These are phyloP conservation scores for Aporophyla lueneburgensis DNA, from an alignment of 2,888 invertebrate genomes.

Conservation along the genomic window DNA sequence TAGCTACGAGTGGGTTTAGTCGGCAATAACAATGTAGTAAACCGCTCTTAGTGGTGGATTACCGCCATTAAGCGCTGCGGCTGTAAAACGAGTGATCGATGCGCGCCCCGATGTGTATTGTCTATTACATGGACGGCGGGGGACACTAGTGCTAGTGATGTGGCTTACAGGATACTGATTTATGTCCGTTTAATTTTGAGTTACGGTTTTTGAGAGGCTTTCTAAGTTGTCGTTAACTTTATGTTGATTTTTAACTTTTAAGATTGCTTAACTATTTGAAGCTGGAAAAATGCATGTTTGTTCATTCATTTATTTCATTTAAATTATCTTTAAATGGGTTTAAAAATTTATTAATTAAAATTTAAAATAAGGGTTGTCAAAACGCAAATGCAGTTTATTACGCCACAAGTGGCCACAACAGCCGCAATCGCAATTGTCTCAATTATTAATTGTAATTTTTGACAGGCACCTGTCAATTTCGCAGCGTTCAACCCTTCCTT, in stretches of 20 bases:
- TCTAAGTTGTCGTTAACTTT: not conserved
- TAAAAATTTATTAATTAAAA: conserved; percentile 29
- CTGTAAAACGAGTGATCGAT: conserved; percentile 88
- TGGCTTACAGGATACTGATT: conserved; percentile 48
- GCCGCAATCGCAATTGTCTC: conserved; percentile 83
- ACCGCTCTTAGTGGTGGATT: conserved; percentile 86
- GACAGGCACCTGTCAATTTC: conserved; percentile 91
- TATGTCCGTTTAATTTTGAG: conserved; percentile 42
- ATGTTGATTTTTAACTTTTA: not conserved
- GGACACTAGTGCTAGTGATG: conserved; percentile 72
- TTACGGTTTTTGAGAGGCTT: not conserved
- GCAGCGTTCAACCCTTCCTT: conserved; percentile 88
- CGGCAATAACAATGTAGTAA: conserved; percentile 83
- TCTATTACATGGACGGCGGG: conserved; percentile 76
- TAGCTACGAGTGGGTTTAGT: conserved; percentile 73
- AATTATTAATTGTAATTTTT: conserved; percentile 91
- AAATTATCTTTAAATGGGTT: not conserved
- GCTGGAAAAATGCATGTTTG: not conserved
- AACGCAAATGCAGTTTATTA: conserved; percentile 52
- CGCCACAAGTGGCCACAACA: conserved; percentile 60
- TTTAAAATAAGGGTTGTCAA: conserved; percentile 39
- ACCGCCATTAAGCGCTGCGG: conserved; percentile 86
- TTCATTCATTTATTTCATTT: not conserved
- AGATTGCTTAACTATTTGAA: not conserved
- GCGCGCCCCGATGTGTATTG: conserved; percentile 82